These are phyloP conservation scores for Tylochromis polylepis DNA, from an alignment of 2,113 vertebrate genomes.

Conservation along the genomic window DNA sequence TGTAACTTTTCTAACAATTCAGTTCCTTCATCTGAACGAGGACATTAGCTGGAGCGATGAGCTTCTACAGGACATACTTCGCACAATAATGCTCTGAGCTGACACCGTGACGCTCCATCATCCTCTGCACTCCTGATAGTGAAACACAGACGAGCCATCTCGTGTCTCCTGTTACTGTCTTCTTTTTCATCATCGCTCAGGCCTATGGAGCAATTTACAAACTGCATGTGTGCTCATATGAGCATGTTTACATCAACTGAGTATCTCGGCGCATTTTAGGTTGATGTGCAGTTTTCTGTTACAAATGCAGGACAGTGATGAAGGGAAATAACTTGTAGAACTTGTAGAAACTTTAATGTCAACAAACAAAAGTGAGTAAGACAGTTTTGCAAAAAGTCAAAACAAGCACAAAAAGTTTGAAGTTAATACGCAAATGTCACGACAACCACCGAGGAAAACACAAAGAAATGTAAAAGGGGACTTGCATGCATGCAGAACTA, in stretches of 20 bases:
- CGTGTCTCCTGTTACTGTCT: neutral
- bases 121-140: neutral
- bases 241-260: neutral
- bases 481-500: neutral
- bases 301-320: neutral
- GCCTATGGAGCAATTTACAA: neutral
- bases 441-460: neutral
- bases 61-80: neutral
- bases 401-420: neutral
- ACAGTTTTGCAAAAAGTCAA: neutral
- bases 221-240: neutral
- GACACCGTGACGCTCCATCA: neutral
- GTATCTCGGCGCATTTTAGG: neutral
- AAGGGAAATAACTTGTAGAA: neutral
- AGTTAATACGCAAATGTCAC: neutral
- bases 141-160: neutral
- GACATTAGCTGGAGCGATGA: neutral
- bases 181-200: neutral
- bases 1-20: neutral
- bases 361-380: conserved; percentile 37
- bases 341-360: conserved; percentile 59
- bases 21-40: neutral
- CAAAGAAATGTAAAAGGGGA: neutral
- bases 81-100: neutral
- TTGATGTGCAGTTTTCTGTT: neutral